Percentiles rank a stretch among this genome's conserved stretches.
These are phyloP conservation scores for Antedon mediterranea DNA, from an alignment of 53 echinoderm and acorn worm genomes.

Conservation along the genomic window DNA sequence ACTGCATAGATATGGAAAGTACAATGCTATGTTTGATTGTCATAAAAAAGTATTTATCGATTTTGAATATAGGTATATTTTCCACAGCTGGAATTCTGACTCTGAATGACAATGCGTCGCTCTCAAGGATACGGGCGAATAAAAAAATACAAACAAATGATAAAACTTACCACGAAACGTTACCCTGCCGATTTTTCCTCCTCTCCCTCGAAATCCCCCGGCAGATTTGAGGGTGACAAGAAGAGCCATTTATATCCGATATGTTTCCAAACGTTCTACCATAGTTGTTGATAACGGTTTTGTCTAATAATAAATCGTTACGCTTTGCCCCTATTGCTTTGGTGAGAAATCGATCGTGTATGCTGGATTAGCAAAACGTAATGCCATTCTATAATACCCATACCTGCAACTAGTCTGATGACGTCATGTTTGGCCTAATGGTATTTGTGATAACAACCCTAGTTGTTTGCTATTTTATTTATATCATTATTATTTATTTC, in stretches of 20 bases:
- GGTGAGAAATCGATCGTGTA: not conserved
- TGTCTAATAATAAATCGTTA: constrained; percentile 1
- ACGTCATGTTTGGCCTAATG: not conserved
- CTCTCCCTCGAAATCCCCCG: constrained; percentile 41
- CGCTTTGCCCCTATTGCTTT: not conserved
- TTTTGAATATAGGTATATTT: not conserved
- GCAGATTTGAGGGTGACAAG: constrained; percentile 55
- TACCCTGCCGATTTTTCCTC: constrained; percentile 59
- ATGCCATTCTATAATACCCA: not conserved
- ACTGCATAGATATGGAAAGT: too few species aligned
- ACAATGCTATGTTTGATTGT: not conserved
- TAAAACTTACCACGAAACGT: constrained; percentile 58
- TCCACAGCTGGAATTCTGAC: not conserved
- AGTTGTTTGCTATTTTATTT: too few species aligned
- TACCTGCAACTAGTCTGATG: not conserved
- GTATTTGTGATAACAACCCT: too few species aligned
- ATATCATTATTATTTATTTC: too few species aligned
- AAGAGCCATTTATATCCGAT: constrained; percentile 46
- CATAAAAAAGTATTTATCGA: not conserved
- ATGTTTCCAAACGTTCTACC: not conserved
- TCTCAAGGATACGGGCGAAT: not conserved
- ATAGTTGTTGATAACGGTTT: constrained; percentile 8
- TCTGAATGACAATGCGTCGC: not conserved
- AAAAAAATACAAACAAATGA: not conserved
- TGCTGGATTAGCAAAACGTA: not conserved